Evolutionary conservation across 2,888 invertebrate genomes (phyloP).

Genomic region (Drosophila niveifrons): DNA sequence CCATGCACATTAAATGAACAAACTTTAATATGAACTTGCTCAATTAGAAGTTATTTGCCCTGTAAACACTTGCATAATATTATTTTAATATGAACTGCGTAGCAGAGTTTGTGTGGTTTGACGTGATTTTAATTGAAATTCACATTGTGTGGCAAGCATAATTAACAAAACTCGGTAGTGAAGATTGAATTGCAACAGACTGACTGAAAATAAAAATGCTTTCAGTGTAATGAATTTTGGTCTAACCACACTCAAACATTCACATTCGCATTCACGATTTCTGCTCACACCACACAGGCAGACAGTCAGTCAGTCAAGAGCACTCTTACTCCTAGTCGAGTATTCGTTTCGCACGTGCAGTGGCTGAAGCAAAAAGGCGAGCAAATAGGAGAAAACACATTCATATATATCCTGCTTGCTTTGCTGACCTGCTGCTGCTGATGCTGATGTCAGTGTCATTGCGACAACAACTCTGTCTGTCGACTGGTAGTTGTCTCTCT

Average conservation of each 20-base stretch:
- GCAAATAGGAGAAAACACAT: constrained; percentile 53
- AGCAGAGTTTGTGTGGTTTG: constrained; percentile 30
- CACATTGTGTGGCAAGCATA: constrained; percentile 2
- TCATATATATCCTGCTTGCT: constrained; percentile 59
- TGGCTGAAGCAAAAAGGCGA: constrained; percentile 3
- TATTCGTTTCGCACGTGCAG: constrained; percentile 20
- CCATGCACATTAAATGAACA: constrained; percentile 11
- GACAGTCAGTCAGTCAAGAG: constrained; percentile 1
- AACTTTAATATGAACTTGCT: background rate
- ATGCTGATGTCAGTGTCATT: constrained; percentile 59
- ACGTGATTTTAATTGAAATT: constrained; percentile 50
- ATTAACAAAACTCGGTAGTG: constrained; percentile 10
- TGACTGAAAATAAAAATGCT: constrained; percentile 66
- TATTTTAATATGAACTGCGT: background rate
- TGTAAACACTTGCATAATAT: background rate
- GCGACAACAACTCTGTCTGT: constrained; percentile 61
- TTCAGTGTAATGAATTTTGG: constrained; percentile 70
- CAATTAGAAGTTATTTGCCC: background rate
- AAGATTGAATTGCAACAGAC: constrained; percentile 26
- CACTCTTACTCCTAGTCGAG: constrained; percentile 6
- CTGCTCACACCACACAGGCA: constrained; percentile 11
- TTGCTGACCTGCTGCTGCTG: constrained; percentile 42
- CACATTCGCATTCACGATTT: constrained; percentile 11
- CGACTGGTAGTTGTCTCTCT: constrained; percentile 10
- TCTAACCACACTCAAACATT: constrained; percentile 31